phyloP scores from a whole-genome alignment of 92 coral and sea anemone genomes.

The Zoanthus solanderi region DNA sequence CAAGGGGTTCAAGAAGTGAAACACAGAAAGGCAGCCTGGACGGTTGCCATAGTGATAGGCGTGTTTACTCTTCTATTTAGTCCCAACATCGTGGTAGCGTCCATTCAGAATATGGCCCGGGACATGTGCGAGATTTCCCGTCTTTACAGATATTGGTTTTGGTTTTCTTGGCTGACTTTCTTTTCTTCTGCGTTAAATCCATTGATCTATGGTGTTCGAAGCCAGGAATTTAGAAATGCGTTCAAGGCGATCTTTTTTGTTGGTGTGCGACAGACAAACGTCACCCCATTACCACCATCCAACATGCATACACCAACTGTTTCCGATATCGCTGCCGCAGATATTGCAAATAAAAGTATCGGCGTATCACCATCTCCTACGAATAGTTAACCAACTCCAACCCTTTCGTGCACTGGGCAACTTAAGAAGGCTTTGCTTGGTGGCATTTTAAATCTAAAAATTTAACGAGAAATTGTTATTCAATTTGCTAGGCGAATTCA shows the following conservation, averaged over 20 bases:
- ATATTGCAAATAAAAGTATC: not conserved
- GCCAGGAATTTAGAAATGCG: constrained; percentile 34
- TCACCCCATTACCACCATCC: not conserved
- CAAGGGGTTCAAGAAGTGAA: constrained; percentile 6
- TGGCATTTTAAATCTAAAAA: no score
- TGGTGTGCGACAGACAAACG: constrained; percentile 2
- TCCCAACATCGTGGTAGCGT: constrained; percentile 27
- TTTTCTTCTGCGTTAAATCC: constrained; percentile 37
- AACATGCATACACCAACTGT: not conserved
- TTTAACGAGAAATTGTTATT: no score
- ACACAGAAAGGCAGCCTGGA: constrained; percentile 38
- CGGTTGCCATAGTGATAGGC: constrained; percentile 40
- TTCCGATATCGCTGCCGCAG: no score
- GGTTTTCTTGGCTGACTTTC: constrained; percentile 45
- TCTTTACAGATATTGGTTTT: constrained; percentile 38
- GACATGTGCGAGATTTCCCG: constrained; percentile 25
- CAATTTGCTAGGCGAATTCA: no score
- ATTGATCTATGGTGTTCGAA: constrained; percentile 33
- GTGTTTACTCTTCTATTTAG: constrained; percentile 23
- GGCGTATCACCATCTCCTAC: no score
- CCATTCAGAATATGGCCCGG: constrained; percentile 32
- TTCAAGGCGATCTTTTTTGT: not conserved
- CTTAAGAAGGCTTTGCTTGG: no score
- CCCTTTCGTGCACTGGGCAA: no score
- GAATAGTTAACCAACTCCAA: no score